These are phyloP conservation scores for Muntiacus reevesi DNA, from an alignment of 2,113 vertebrate species.

Conservation along the genomic window DNA sequence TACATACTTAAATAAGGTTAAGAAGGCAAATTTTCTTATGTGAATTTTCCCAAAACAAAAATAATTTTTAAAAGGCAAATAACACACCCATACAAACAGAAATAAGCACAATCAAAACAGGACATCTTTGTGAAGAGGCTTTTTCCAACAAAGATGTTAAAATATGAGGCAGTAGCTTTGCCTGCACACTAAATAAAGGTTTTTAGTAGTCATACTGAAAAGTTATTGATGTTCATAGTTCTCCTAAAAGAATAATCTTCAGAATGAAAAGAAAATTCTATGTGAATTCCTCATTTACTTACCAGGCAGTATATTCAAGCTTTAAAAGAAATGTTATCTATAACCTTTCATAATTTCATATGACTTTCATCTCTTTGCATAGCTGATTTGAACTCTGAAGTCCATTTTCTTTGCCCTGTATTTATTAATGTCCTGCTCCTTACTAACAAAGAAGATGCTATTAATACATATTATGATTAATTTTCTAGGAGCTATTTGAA, in stretches of 20 bases:
- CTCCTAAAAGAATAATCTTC: background rate
- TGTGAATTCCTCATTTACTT: background rate
- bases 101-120: background rate
- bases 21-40: background rate
- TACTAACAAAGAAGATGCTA: conserved; percentile 6
- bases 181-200: background rate
- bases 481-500: conserved; percentile 27
- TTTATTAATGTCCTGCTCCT: background rate
- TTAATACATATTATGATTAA: conserved; percentile 7
- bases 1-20: background rate
- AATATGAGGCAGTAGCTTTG: background rate
- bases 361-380: background rate
- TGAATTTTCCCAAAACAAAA: background rate
- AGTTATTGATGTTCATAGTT: background rate
- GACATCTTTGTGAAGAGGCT: background rate
- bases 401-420: background rate
- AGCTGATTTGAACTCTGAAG: background rate
- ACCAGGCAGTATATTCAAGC: background rate
- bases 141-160: background rate
- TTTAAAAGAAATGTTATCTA: background rate
- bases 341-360: background rate
- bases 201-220: background rate
- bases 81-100: background rate
- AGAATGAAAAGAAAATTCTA: background rate
- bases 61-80: background rate